phyloP scores from a whole-genome alignment of 23 tunicate genomes.

The Trididemnum miniatum region DNA sequence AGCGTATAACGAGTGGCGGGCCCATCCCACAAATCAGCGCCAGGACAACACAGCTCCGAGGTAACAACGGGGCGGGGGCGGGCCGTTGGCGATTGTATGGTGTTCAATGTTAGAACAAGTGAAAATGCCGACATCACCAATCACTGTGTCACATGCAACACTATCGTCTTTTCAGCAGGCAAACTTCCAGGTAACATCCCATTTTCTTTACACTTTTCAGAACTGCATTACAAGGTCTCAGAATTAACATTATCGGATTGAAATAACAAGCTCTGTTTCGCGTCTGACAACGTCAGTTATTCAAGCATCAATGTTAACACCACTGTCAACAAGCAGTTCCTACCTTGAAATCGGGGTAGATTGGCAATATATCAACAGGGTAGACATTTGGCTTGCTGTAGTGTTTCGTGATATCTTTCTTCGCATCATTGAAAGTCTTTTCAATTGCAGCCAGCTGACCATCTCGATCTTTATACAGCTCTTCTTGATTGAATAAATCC shows the following conservation, averaged over 20 bases:
- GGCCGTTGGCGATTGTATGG: too few species aligned
- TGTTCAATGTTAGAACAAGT: too few species aligned
- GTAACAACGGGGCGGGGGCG: too few species aligned
- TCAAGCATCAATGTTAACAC: not conserved
- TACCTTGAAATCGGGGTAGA: conserved; percentile 97
- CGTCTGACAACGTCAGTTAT: not conserved
- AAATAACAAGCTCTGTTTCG: not conserved
- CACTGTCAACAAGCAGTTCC: not conserved
- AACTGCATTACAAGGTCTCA: not conserved
- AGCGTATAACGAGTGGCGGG: too few species aligned
- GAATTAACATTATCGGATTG: not conserved
- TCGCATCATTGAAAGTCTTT: conserved; percentile 95
- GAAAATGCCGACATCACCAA: too few species aligned
- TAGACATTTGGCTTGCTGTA: conserved; percentile 90
- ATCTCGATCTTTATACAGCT: conserved; percentile 94
- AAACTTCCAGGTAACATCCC: too few species aligned
- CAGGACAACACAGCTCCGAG: too few species aligned
- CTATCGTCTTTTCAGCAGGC: too few species aligned
- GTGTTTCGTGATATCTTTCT: conserved; percentile 81
- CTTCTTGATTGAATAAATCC: conserved; percentile 95
- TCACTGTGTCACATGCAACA: too few species aligned
- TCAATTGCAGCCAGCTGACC: conserved; percentile 95
- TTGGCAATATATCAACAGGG: conserved; percentile 85
- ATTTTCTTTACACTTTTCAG: too few species aligned
- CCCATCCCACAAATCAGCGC: too few species aligned